Percentiles rank a stretch among this genome's conserved stretches.
Conservation (phyloP, 2,888 invertebrate genomes). For the Diadegma fenestrale region DNA sequence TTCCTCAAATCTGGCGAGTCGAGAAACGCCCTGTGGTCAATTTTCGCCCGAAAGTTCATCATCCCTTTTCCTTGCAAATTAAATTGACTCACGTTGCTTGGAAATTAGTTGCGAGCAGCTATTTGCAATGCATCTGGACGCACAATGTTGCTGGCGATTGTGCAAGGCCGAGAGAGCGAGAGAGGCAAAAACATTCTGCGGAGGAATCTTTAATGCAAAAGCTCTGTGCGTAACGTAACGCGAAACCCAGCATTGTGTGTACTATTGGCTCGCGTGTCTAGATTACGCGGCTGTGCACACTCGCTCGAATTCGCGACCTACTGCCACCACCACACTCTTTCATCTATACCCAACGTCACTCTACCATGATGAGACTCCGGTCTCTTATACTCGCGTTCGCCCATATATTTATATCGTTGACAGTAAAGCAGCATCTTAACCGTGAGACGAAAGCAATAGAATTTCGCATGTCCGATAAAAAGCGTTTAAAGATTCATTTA, state of each 20-base stretch:
- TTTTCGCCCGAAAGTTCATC: slow-evolving; percentile 11
- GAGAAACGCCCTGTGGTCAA: slow-evolving; percentile 30
- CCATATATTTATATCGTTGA: slow-evolving; percentile 22
- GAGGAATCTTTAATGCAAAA: slow-evolving; percentile 66
- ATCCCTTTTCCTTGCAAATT: background rate
- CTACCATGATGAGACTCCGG: slow-evolving; percentile 40
- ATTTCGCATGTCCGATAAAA: background rate
- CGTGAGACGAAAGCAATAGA: background rate
- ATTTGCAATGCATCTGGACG: background rate
- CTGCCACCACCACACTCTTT: slow-evolving; percentile 59
- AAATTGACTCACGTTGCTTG: background rate
- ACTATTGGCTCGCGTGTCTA: slow-evolving; percentile 72
- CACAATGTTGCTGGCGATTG: slow-evolving; percentile 60
- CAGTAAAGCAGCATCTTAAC: background rate
- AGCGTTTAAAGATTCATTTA: background rate
- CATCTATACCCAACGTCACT: slow-evolving; percentile 44
- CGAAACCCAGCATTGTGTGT: slow-evolving; percentile 80
- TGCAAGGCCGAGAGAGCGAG: slow-evolving; percentile 35
- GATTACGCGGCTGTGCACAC: slow-evolving; percentile 68
- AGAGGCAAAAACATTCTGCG: slow-evolving; percentile 19
- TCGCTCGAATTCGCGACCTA: slow-evolving; percentile 68
- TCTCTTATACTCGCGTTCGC: slow-evolving; percentile 12
- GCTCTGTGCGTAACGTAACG: slow-evolving; percentile 76
- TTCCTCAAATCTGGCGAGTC: slow-evolving; percentile 54
- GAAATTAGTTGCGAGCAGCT: background rate